A percentile compares a stretch with the other conserved stretches of the same genome.
Evolutionary conservation across 2,797 vertebrate genomes (phyloP).

Genomic region (Syndactyla subalaris): DNA sequence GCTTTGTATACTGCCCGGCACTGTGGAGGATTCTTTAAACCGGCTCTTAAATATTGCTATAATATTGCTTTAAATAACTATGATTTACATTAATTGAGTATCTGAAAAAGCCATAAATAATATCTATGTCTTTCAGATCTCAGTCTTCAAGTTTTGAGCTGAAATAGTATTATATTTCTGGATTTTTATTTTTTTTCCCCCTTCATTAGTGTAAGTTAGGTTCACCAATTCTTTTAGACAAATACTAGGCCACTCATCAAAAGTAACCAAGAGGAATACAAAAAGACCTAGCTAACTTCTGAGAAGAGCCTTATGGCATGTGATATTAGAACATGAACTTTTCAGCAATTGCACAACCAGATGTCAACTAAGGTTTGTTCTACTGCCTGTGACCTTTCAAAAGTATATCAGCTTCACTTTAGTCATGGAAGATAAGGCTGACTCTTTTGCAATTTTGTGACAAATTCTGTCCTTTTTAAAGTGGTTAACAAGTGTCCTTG

Average conservation of each 20-base stretch:
- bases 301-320: background rate
- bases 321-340: background rate
- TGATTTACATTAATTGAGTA: background rate
- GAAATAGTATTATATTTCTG: background rate
- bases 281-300: background rate
- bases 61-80: background rate
- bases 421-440: background rate
- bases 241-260: background rate
- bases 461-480: background rate
- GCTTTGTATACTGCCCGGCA: background rate
- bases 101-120: background rate
- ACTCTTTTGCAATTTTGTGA: background rate
- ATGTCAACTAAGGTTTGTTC: background rate
- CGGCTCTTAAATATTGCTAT: background rate
- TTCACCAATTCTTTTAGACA: background rate
- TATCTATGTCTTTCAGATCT: background rate
- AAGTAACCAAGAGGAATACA: background rate
- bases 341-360: background rate
- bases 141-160: background rate
- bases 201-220: background rate
- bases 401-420: background rate
- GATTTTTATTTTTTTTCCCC: background rate
- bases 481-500: background rate
- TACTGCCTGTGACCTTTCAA: background rate
- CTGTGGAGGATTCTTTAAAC: background rate